Base-by-base conservation (phyloP, 2,888 invertebrate species). In the Octodonta nipae region DNA sequence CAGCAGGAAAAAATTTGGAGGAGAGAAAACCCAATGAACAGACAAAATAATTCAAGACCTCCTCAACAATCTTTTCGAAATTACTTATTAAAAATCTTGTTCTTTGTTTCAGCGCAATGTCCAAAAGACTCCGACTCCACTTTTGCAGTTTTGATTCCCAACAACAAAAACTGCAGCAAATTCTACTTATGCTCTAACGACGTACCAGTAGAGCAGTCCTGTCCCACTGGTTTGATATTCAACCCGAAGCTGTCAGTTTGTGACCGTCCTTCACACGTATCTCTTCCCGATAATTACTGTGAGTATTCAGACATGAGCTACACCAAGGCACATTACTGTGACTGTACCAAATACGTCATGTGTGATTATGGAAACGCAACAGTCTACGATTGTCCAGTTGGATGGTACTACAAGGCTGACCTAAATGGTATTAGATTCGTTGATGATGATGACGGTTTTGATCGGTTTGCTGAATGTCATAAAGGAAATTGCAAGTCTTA, bases 321-420 rank as follows among this genome's bases (percentile, higher is more conserved):
- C 14, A 5, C 13, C 5, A 28, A 28, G 13, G 13, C 28, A 5
- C 28, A 28, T n/a, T 28, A 13, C 14, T 28, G 28, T 14, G 28
- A 28, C 28, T 28, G 28, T n/a, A 28, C 13, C 6, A 28, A 28
- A 14, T 28, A 28, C 13, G 28, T 28, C 13, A 28, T 28, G 5
- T 28, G 28, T n/a, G 15, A 13, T 10, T 14, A 12, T 15, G 28
- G 28, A 6, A 28, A 12, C 5, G 13, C 28, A 2, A 11, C n/a
- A 11, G 22, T 10, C 10, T n/a, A 11, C 22, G 22, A n/a, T 4
- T 22, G 22, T 4, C 10, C 3, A 10, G 22, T 4, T 11, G 22
- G 22, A n/a, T n/a, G 11, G 4, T 22, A 22, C 22, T 22, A 10
- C 22, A 22, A 22, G n/a, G n/a, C n/a, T n/a, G n/a, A n/a, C n/a